Evolutionary conservation across 2,113 vertebrate species (phyloP), one percentile per base, ranked within the genome.

Genomic region (Anhinga rufa): DNA sequence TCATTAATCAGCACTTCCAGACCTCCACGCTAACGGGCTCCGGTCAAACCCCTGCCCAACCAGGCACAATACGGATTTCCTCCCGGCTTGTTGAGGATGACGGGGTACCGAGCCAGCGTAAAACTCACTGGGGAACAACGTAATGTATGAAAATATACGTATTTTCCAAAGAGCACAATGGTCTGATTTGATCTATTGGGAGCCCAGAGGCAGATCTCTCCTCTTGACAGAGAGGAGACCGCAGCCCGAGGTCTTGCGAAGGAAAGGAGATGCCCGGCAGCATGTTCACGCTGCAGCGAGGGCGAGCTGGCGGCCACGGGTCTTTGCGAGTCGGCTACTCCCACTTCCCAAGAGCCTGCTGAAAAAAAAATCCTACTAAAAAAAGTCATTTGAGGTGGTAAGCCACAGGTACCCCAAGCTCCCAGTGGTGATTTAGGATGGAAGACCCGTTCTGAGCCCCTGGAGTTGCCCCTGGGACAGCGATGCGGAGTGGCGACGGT

Each of bases 101-200:
- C n/a, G 72, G 6, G 29, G 64, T 28, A 70, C 19, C 8, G 4
- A 91, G 10, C 54, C 72, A 42, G 19, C 17, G 2, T 1, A 42
- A 52, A 86, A 40, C 19, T 36, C 54, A 10, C 22, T 4, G n/a
- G 48, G 17, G 19, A 9, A 48, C 76, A 38, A 3, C 31, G 14
- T 0, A 4, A 14, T 1, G 9, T 7, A 18, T 17, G 12, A 36
- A 60, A 58, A 57, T 0, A 0, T 0, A 0, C 0, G 1, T 3
- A 1, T 62, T 84, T 64, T 19, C 3, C 28, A 58, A 46, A 48
- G 34, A 82, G 80, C 44, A 24, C 57, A 24, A 5, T 0, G 14
- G 9, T 31, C 29, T 9, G 21, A 24, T 51, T 19, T 42, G 80
- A 46, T 20, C 12, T 13, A 22, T 16, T 4, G 15, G n/a, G 26